Base-by-base conservation (phyloP, 1,140 invertebrate species). In the Anastrepha obliqua region DNA sequence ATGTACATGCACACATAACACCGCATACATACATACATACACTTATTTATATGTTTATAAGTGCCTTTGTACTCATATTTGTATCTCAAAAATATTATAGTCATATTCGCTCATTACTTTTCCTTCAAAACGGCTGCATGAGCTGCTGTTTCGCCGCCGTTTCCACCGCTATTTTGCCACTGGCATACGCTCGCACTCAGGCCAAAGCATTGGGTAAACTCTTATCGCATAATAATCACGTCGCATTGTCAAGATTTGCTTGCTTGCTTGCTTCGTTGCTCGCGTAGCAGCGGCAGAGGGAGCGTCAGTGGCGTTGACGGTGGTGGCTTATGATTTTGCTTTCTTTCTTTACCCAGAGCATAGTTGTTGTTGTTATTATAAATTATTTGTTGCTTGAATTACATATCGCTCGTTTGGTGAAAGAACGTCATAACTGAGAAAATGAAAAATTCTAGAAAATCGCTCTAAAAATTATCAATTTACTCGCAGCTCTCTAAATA, bases 141-240 rank as follows among this genome's bases (percentile, higher is more conserved):
- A 20, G 47, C 74, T 42, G 74, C 74, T 47, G 70, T 74, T 51
- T 55, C 11, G 6, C 51, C 6, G 39, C 42, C 47, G 39, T 42
- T 17, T 4, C 44, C 70, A 17, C 17, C 3, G 15, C 17, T 62
- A 17, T 67, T 39, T 67, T 17, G 64, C 64, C 64, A 67, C 64
- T 39, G 5, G n/a, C 64, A 67, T 29, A 67, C 20, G 64, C 29
- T 67, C n/a, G 64, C 64, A 67, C 64, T 67, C 29, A 67, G 17
- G 64, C 64, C 29, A 29, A 67, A 39, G 64, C 64, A 47, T 51
- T 47, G 47, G 74, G 51, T 17, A 17, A 81, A 81, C 74, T 81
- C 74, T 81, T 81, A 81, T 81, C 74, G 51, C 74, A 81, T 55
- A 81, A 55, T 81, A 81, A 81, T 81, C 74, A 81, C 51, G 47